These are phyloP conservation scores for Lophotis ruficrista DNA, from an alignment of 2,113 vertebrate genomes.

Conservation along the genomic window DNA sequence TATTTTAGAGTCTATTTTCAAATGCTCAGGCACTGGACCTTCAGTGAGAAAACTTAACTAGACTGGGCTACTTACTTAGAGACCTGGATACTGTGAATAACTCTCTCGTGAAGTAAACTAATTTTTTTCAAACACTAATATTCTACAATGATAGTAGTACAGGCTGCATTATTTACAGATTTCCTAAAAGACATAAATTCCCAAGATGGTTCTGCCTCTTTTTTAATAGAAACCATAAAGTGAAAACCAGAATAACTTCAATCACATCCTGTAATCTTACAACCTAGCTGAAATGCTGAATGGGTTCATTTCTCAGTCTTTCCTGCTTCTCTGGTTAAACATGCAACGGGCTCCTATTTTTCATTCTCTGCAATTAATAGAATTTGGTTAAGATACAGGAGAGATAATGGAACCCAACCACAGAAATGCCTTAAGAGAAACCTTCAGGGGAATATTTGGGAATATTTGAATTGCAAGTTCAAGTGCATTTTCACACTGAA, in stretches of 20 bases:
- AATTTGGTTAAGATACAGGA: not conserved
- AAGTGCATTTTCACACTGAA: not conserved
- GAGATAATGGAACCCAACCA: not conserved
- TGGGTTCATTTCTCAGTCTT: not conserved
- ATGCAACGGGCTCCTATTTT: not conserved
- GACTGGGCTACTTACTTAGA: not conserved
- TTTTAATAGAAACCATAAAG: not conserved
- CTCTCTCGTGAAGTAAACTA: not conserved
- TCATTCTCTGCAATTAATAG: not conserved
- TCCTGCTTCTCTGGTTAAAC: not conserved
- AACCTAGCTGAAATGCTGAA: not conserved
- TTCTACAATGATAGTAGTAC: not conserved
- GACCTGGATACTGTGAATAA: not conserved
- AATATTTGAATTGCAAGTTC: not conserved
- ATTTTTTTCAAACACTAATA: not conserved
- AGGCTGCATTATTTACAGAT: not conserved
- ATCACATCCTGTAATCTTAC: not conserved
- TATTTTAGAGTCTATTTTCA: not conserved
- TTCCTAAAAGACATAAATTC: not conserved
- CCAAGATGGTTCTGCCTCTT: not conserved
- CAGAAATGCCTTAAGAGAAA: not conserved
- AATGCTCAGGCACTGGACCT: not conserved
- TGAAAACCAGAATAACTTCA: not conserved
- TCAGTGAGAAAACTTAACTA: not conserved
- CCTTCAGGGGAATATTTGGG: not conserved